Percentiles rank a stretch among this genome's conserved stretches.
These are phyloP conservation scores for Tethya wilhelma DNA, from an alignment of 37 sponge, comb jelly and placozoan species.

Conservation along the genomic window DNA sequence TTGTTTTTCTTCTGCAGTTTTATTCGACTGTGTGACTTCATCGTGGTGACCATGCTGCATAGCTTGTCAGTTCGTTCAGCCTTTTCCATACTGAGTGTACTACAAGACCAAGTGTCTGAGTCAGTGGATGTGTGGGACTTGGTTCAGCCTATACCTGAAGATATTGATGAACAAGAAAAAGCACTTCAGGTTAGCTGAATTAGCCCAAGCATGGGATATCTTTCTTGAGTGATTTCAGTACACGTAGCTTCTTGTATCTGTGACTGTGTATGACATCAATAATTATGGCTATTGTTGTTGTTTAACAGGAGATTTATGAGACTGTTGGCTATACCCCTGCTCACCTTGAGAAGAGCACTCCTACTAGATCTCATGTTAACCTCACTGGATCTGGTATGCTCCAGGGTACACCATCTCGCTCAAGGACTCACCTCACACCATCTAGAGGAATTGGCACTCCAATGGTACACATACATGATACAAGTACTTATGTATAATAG, in stretches of 20 bases:
- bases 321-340: constrained; percentile 50
- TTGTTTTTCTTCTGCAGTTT: constrained; percentile 37
- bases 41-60: constrained; percentile 89
- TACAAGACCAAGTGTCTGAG: constrained; percentile 48
- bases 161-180: constrained; percentile 57
- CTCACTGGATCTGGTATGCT: constrained; percentile 10
- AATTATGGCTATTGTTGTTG: neutral
- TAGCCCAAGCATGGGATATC: no score
- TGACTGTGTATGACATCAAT: no score
- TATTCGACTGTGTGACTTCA: constrained; percentile 88
- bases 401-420: neutral
- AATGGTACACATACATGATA: neutral
- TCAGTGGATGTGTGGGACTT: constrained; percentile 56
- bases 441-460: neutral
- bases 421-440: constrained; percentile 9
- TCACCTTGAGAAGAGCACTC: constrained; percentile 31
- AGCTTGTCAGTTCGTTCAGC: constrained; percentile 69
- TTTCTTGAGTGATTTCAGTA: no score
- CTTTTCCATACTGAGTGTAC: constrained; percentile 51
- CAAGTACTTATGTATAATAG: neutral
- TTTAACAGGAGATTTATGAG: constrained; percentile 25
- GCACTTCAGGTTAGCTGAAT: constrained; percentile 21
- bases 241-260: no score
- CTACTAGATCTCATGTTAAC: neutral
- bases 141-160: constrained; percentile 44